Evolutionary conservation across 2,888 invertebrate species (phyloP).

Genomic region (Drosophila quasianomalipes): DNA sequence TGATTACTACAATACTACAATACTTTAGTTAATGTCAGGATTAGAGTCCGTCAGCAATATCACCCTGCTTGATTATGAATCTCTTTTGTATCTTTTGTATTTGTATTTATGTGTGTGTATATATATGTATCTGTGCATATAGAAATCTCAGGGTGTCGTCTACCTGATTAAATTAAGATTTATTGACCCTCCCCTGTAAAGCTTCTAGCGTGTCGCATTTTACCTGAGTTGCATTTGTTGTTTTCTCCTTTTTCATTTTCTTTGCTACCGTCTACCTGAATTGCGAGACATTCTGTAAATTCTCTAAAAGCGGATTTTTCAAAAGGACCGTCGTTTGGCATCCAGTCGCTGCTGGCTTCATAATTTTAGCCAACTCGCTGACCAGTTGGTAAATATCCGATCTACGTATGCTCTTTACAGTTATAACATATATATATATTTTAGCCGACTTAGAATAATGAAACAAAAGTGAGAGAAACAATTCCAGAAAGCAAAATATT

Average conservation of each 20-base stretch:
- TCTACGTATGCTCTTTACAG: neutral
- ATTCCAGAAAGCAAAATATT: neutral
- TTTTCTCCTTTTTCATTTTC: neutral
- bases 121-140: neutral
- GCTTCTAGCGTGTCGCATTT: conserved; percentile 17
- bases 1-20: neutral
- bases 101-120: neutral
- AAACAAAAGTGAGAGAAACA: neutral
- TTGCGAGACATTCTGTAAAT: conserved; percentile 3
- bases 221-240: conserved; percentile 18
- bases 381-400: neutral
- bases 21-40: neutral
- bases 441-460: neutral
- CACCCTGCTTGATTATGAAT: neutral
- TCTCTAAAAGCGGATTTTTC: neutral
- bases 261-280: conserved; percentile 17
- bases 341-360: neutral
- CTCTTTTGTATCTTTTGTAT: neutral
- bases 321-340: neutral
- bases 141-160: neutral
- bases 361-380: neutral
- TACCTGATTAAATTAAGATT: conserved; percentile 24
- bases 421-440: neutral
- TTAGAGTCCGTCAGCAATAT: neutral
- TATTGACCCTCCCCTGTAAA: conserved; percentile 33